Conservation (phyloP, 2,888 invertebrate genomes). For the Mimumesa dahlbomi region DNA sequence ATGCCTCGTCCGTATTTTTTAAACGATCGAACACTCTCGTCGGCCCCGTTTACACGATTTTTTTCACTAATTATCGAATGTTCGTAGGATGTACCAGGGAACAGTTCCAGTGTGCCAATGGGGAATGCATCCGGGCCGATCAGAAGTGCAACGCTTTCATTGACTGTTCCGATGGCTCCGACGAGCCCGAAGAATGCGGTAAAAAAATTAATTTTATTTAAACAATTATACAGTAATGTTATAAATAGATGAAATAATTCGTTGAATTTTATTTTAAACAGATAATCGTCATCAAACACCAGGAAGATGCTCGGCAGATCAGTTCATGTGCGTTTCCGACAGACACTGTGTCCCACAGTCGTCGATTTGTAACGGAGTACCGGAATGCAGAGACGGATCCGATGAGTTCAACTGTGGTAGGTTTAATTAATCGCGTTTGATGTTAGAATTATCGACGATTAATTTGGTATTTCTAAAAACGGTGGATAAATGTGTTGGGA, state of each 20-base stretch:
- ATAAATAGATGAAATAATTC: conserved; percentile 2
- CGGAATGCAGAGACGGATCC: conserved; percentile 83
- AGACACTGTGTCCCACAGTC: conserved; percentile 79
- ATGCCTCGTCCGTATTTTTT: conserved; percentile 30
- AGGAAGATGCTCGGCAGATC: conserved; percentile 74
- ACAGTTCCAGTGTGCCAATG: conserved; percentile 86
- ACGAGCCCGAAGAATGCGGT: conserved; percentile 76
- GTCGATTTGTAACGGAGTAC: conserved; percentile 81
- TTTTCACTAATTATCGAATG: conserved; percentile 4
- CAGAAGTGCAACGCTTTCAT: conserved; percentile 80
- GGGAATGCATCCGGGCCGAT: conserved; percentile 82
- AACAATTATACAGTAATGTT: too few species aligned
- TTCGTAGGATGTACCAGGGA: conserved; percentile 84
- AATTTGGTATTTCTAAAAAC: too few species aligned
- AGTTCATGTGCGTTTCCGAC: conserved; percentile 78
- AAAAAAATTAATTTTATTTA: conserved; percentile 35
- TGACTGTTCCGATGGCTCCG: conserved; percentile 81
- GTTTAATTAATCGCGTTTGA: not conserved
- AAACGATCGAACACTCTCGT: conserved; percentile 14
- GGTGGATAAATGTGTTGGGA: too few species aligned
- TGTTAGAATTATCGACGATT: too few species aligned
- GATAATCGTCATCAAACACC: conserved; percentile 47
- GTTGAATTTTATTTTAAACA: too few species aligned
- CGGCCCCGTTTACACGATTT: not conserved
- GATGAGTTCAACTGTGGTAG: conserved; percentile 83